Conservation (phyloP, 2,113 vertebrate species). For the Neoarius graeffei region DNA sequence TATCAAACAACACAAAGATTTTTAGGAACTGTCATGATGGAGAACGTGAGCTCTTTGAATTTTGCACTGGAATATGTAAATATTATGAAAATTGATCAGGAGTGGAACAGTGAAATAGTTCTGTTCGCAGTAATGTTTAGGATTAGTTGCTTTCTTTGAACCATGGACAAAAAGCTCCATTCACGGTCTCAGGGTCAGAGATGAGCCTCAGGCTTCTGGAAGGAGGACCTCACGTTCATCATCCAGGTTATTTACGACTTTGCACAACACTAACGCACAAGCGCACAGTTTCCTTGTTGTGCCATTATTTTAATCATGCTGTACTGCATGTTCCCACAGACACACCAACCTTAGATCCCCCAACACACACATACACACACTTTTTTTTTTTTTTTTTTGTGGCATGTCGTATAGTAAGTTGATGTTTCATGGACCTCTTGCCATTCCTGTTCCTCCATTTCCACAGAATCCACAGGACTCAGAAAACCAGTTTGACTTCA, state of each 20-base stretch:
- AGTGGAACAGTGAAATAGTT: background rate
- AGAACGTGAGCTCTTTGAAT: background rate
- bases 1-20: background rate
- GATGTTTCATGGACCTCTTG: background rate
- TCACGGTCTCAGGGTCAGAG: constrained; percentile 3
- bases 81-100: background rate
- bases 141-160: background rate
- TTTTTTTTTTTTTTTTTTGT: background rate
- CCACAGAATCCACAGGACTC: background rate
- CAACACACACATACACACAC: background rate
- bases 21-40: background rate
- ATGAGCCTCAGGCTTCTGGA: background rate
- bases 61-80: background rate
- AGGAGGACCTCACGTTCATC: constrained; percentile 12
- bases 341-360: background rate
- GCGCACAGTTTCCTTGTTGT: background rate
- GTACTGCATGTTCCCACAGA: background rate
- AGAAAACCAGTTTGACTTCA: constrained; percentile 25
- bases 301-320: background rate
- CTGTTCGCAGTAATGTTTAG: background rate
- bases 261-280: background rate
- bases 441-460: constrained; percentile 17
- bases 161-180: background rate
- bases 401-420: background rate
- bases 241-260: constrained; percentile 3